Evolutionary conservation across 2,113 vertebrate species (phyloP), one percentile per base, ranked within the genome.

Genomic region (Nothocercus nigrocapillus): DNA sequence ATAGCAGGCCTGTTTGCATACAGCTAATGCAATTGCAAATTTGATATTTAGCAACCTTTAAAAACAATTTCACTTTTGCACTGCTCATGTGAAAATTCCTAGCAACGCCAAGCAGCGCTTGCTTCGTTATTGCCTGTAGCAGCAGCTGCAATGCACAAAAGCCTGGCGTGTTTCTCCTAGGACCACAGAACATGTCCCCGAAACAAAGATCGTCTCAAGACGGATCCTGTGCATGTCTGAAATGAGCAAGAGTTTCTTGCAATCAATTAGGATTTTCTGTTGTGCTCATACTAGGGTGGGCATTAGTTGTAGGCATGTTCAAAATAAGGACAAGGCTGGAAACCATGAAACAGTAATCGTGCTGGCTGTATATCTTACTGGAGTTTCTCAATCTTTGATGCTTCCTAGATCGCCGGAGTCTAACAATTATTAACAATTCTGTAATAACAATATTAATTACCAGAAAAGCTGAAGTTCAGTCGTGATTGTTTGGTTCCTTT

Each of bases 401-500:
- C 45, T 90, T 91, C 59, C 14, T 53, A 79, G 72, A 59, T 75
- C 93, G 76, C 82, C 18, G 3, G 45, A 69, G 83, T 93, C 92
- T 92, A 96, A 95, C 89, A 89, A 85, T 93, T 73, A 77, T 84
- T 92, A 93, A 66, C n/a, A 62, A 81, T 75, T 81, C 73, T 76
- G 34, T 82, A 93, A 90, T 88, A 95, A 88, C 82, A 56, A 68
- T 92, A 94, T 93, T 88, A 92, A 95, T 88, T 81, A 68, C 61
- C 0, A 1, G 64, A 72, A 68, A 95, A 96, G 85, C 80, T 3
- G 13, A 96, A 93, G 77, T 88, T 90, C 79, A 42, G 59, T 58
- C 11, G 2, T 88, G 84, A 67, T 20, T 90, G 80, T 94, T 97
- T 96, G 83, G 58, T 84, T 96, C 78, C 94, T 96, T 97, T 96